A percentile compares a stretch with the other conserved stretches of the same genome.
Evolutionary conservation across 2,888 invertebrate species (phyloP).

Genomic region (Coenonympha glycerion): DNA sequence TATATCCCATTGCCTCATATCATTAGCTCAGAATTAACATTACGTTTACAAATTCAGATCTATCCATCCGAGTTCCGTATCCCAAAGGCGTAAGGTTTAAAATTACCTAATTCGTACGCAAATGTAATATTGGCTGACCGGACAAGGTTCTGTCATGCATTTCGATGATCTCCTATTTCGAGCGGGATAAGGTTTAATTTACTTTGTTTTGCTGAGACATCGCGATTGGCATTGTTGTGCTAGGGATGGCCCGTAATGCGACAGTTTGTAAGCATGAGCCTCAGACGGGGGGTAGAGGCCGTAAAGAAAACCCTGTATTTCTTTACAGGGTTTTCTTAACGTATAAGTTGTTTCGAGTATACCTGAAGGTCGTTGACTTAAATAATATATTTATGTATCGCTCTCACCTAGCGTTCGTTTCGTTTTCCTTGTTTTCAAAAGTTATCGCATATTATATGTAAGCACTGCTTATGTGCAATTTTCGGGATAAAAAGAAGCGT

Average conservation of each 20-base stretch:
- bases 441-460: not conserved
- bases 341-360: slow-evolving; percentile 53
- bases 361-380: slow-evolving; percentile 60
- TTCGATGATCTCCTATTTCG: slow-evolving; percentile 33
- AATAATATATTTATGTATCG: slow-evolving; percentile 51
- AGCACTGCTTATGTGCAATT: no score
- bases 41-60: slow-evolving; percentile 39
- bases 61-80: slow-evolving; percentile 38
- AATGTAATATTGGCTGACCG: slow-evolving; percentile 38
- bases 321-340: no score
- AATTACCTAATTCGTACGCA: slow-evolving; percentile 31
- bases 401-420: slow-evolving; percentile 15
- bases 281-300: slow-evolving; percentile 50
- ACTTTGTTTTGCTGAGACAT: slow-evolving; percentile 23
- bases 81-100: slow-evolving; percentile 41
- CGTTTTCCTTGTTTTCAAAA: slow-evolving; percentile 1
- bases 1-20: slow-evolving; percentile 42
- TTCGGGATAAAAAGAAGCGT: no score
- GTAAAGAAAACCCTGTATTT: no score
- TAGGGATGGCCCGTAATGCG: slow-evolving; percentile 68
- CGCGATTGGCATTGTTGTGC: slow-evolving; percentile 48
- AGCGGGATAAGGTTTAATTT: slow-evolving; percentile 42
- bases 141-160: slow-evolving; percentile 36
- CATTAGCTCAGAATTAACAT: slow-evolving; percentile 69
- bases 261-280: slow-evolving; percentile 76